These are phyloP conservation scores for Athene noctua DNA, from an alignment of 2,113 vertebrate genomes.

Conservation along the genomic window DNA sequence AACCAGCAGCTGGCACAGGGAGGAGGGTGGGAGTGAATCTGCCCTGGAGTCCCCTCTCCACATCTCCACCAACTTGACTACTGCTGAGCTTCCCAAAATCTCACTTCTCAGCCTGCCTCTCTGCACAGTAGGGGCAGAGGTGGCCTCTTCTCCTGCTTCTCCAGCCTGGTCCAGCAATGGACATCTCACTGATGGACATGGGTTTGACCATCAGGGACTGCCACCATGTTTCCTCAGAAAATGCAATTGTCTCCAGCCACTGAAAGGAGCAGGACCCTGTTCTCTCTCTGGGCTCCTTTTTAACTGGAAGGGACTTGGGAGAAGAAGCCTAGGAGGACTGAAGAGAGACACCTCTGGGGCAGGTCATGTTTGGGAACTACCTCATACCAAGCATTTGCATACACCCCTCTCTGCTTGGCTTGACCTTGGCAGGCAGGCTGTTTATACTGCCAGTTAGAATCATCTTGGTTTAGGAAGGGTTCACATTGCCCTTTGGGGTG, in stretches of 20 bases:
- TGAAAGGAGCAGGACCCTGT: neutral
- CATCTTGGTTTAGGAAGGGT: neutral
- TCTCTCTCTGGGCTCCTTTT: neutral
- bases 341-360: neutral
- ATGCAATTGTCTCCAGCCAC: neutral
- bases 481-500: neutral
- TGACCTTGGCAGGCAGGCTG: neutral
- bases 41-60: neutral
- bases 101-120: neutral
- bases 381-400: neutral
- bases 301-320: neutral
- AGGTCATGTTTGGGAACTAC: neutral
- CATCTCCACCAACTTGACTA: neutral
- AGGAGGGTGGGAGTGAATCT: neutral
- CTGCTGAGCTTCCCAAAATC: neutral
- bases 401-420: neutral
- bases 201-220: neutral
- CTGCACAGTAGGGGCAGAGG: neutral
- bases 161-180: neutral
- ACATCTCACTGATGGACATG: neutral
- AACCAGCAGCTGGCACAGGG: neutral
- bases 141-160: neutral
- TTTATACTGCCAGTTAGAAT: neutral
- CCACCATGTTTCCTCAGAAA: neutral
- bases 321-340: neutral